These are phyloP conservation scores for Falco columbarius DNA, from an alignment of 2,797 vertebrate species.

Conservation along the genomic window DNA sequence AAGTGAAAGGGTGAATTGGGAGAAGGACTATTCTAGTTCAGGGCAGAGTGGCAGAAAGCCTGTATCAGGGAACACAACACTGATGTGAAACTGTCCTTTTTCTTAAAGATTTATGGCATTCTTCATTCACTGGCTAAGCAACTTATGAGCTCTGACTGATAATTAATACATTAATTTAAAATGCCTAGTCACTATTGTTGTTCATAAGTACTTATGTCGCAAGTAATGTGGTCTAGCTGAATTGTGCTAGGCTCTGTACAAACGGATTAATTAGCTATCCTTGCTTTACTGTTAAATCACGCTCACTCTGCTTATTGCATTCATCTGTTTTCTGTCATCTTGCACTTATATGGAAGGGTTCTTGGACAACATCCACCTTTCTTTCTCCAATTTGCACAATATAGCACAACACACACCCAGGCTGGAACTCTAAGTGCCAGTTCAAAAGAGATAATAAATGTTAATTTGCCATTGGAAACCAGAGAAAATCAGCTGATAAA, in stretches of 20 bases:
- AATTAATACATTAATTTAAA: conserved; percentile 12
- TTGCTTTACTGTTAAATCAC: neutral
- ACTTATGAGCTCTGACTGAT: neutral
- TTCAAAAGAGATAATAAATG: neutral
- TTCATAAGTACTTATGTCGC: neutral
- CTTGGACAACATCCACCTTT: neutral
- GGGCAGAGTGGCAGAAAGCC: neutral
- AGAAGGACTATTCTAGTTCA: neutral
- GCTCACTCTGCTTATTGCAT: neutral
- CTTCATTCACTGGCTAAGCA: neutral
- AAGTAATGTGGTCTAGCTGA: neutral
- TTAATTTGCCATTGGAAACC: neutral
- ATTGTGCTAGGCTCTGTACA: neutral
- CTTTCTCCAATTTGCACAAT: neutral
- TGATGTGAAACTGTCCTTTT: neutral
- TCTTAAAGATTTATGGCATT: neutral
- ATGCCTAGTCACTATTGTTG: neutral
- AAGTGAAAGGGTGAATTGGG: neutral
- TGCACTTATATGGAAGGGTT: neutral
- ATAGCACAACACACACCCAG: neutral
- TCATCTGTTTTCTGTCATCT: neutral
- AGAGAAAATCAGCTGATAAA: neutral
- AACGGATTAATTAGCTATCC: neutral
- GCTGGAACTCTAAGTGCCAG: neutral
- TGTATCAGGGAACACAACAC: neutral